Evolutionary conservation across 2,888 invertebrate species (phyloP).

Genomic region (Acheta domesticus): DNA sequence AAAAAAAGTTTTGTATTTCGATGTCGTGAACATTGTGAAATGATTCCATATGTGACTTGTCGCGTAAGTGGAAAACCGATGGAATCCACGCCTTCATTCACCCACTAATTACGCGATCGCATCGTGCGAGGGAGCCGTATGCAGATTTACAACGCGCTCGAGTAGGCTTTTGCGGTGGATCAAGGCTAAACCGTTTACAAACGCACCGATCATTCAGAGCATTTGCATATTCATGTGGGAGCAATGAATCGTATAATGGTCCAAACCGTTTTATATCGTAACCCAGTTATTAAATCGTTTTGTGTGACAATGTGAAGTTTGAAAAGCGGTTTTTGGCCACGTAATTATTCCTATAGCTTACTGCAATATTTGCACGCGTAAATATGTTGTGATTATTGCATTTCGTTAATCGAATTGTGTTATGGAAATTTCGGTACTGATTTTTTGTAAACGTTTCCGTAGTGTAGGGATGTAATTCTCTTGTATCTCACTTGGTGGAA

Average conservation of each 20-base stretch:
- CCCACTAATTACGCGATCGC: neutral
- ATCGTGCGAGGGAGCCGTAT: neutral
- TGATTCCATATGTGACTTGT: no score
- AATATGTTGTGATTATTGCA: no score
- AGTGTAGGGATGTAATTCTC: no score
- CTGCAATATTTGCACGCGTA: no score
- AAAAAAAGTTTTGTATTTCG: no score
- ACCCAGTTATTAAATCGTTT: constrained; percentile 4
- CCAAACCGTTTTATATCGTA: neutral
- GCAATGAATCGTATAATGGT: neutral
- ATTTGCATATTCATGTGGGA: neutral
- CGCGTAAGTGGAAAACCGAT: no score
- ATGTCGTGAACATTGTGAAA: no score
- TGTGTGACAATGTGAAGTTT: neutral
- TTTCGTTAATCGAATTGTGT: no score
- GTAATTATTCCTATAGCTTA: neutral
- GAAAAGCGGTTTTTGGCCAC: constrained; percentile 18
- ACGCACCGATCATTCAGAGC: neutral
- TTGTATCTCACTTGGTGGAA: no score
- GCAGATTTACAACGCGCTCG: neutral
- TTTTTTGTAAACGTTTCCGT: no score
- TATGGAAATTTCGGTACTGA: no score
- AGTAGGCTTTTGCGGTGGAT: neutral
- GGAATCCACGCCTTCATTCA: neutral
- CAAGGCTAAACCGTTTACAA: neutral